Conservation (phyloP, 2,113 vertebrate species). For the Scartelaos histophorus region DNA sequence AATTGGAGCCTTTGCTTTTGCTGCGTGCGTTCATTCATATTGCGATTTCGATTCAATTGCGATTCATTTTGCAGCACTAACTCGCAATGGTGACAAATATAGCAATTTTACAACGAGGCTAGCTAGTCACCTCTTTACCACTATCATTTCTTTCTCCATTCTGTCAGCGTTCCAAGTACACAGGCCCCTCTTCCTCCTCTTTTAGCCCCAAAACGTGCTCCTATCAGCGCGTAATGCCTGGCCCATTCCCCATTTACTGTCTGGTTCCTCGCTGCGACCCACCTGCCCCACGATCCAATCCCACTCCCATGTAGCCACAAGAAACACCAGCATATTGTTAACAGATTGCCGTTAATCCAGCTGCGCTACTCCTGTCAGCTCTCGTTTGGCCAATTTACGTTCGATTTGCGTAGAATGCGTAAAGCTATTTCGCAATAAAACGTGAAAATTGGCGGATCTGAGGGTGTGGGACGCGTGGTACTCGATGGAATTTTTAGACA, state of each 20-base stretch:
- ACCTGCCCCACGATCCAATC: constrained; percentile 30
- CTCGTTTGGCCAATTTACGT: constrained; percentile 66
- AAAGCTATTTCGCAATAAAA: constrained; percentile 25
- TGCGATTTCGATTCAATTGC: too few relatives aligned
- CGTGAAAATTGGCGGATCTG: background rate
- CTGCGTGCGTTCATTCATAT: too few relatives aligned
- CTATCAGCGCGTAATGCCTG: constrained; percentile 36
- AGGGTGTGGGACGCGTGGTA: background rate
- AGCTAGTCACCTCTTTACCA: too few relatives aligned
- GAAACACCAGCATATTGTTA: constrained; percentile 30
- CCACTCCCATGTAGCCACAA: constrained; percentile 30
- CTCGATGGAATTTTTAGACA: constrained; percentile 23
- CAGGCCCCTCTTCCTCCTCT: constrained; percentile 14
- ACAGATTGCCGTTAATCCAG: constrained; percentile 67
- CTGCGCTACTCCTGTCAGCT: constrained; percentile 44
- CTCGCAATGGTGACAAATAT: too few relatives aligned
- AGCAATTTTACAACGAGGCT: too few relatives aligned
- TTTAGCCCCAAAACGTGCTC: constrained; percentile 20
- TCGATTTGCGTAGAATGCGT: constrained; percentile 48
- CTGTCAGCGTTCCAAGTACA: constrained; percentile 4
- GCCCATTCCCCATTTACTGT: constrained; percentile 37
- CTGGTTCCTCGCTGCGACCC: background rate
- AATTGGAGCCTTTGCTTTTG: too few relatives aligned
- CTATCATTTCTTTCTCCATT: background rate
- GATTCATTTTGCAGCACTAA: too few relatives aligned